Percentiles rank a stretch among this genome's conserved stretches.
Conservation (phyloP, 1,140 invertebrate genomes). For the Andricus grossulariae region DNA sequence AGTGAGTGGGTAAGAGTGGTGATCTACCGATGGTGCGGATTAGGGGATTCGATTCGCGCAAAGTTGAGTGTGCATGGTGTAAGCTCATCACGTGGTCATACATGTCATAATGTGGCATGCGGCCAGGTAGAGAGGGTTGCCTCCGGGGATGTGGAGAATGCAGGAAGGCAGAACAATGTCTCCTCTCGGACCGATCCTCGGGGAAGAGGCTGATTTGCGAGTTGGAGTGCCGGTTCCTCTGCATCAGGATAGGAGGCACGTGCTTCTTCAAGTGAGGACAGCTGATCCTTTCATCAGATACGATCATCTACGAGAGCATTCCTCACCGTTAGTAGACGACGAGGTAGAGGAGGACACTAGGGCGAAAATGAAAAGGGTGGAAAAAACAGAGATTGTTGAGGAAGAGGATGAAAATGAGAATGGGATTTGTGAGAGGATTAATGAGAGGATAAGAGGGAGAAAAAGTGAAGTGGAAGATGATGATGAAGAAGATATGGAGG, state of each 20-base stretch:
- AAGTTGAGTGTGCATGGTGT: not conserved
- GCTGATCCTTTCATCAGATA: conserved; percentile 65
- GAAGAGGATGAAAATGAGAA: conserved; percentile 55
- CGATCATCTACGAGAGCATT: conserved; percentile 56
- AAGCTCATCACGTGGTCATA: not conserved
- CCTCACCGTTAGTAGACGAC: conserved; percentile 51
- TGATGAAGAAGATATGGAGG: conserved; percentile 62
- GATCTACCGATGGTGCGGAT: conserved; percentile 31
- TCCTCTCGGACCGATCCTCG: conserved; percentile 65
- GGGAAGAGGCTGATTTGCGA: conserved; percentile 63
- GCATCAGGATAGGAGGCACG: conserved; percentile 59
- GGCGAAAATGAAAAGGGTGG: conserved; percentile 37
- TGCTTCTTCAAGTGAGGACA: conserved; percentile 66
- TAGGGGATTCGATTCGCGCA: not conserved
- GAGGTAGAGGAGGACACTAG: conserved; percentile 49
- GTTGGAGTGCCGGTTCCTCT: conserved; percentile 56
- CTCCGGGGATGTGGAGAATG: conserved; percentile 66
- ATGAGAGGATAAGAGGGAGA: not conserved
- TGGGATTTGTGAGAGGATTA: not conserved
- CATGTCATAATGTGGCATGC: conserved; percentile 18
- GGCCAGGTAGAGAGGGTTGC: conserved; percentile 49
- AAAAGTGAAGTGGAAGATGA: conserved; percentile 58
- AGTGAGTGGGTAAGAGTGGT: not conserved
- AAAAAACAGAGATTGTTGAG: conserved; percentile 48
- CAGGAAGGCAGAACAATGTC: conserved; percentile 69